Base-by-base conservation (phyloP, 2,113 vertebrate genomes). In the Syngnathus floridae region DNA sequence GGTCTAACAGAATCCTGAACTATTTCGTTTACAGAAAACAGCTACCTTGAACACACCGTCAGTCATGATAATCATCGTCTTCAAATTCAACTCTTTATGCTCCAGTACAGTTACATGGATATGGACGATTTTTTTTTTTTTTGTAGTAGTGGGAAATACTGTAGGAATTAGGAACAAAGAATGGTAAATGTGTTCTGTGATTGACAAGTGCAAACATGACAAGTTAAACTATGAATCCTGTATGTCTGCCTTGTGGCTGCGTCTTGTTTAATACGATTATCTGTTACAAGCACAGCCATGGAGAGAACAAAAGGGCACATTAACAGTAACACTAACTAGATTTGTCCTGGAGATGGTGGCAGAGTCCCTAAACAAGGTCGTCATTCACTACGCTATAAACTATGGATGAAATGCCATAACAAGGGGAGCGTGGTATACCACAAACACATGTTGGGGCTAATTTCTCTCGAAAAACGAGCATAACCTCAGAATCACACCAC, bases 401-500 rank as follows among this genome's bases (percentile, higher is more conserved):
- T 9, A 68, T 45, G 62, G 19, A 41, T 31, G 45, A 38, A 46
- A 58, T 60, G 55, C 66, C 41, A 37, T 41, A 60, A 48, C 1
- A 8, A 56, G 41, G 67, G 63, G 41, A 52, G 57, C 0, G 6
- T 56, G 73, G 63, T 48, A 52, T 73, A 61, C 31, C 22, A 48
- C 4, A 14, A 31, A 38, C 13, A 69, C 21, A 65, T 56, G 52
- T 52, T 31, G 49, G 10, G 37, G 38, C 49, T 70, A 61, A 76
- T 10, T 35, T 17, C 22, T 37, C 46, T 51, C 19, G 40, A 31
- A 66, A 31, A 64, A 37, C 38, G 7, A 17, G 48, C 17, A 60
- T 66, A 38, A 66, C 22, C 58, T 70, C 59, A 64, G 66, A 63
- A 67, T 73, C 72, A 62, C 46, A 57, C 65, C 71, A 70, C 70